phyloP scores from a whole-genome alignment of 2,888 invertebrate genomes.

The Allacma fusca region DNA sequence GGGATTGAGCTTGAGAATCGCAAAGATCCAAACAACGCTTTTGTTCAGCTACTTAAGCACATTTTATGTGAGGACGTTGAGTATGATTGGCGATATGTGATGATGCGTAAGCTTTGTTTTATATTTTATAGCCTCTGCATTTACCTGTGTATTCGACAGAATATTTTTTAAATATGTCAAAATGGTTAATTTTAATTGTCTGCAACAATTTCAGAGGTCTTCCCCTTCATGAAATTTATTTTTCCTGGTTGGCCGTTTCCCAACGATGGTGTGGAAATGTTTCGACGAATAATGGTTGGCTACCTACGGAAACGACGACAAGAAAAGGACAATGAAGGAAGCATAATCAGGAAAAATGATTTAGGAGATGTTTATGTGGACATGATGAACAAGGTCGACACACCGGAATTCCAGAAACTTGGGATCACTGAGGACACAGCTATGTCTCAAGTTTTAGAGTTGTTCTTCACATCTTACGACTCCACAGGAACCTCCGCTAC shows the following conservation, averaged over 20 bases:
- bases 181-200: background rate
- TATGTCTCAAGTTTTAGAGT: conserved; percentile 55
- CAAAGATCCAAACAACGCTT: conserved; percentile 56
- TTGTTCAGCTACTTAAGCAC: conserved; percentile 50
- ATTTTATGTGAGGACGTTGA: conserved; percentile 53
- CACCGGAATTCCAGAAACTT: conserved; percentile 47
- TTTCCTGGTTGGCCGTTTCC: conserved; percentile 48
- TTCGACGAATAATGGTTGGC: conserved; percentile 5
- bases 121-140: background rate
- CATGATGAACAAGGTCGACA: conserved; percentile 43
- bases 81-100: conserved; percentile 47
- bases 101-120: conserved; percentile 50
- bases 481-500: conserved; percentile 48
- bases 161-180: too few species aligned
- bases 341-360: conserved; percentile 34
- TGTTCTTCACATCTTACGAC: conserved; percentile 58
- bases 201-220: conserved; percentile 26
- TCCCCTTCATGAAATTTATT: conserved; percentile 41
- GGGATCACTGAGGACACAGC: conserved; percentile 53
- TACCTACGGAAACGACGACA: conserved; percentile 45
- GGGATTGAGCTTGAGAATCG: conserved; percentile 53
- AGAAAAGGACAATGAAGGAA: conserved; percentile 9
- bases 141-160: too few species aligned
- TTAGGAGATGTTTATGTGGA: conserved; percentile 49
- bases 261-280: conserved; percentile 17